phyloP scores from a whole-genome alignment of 2,888 invertebrate genomes.

The Idaea dimidiata region DNA sequence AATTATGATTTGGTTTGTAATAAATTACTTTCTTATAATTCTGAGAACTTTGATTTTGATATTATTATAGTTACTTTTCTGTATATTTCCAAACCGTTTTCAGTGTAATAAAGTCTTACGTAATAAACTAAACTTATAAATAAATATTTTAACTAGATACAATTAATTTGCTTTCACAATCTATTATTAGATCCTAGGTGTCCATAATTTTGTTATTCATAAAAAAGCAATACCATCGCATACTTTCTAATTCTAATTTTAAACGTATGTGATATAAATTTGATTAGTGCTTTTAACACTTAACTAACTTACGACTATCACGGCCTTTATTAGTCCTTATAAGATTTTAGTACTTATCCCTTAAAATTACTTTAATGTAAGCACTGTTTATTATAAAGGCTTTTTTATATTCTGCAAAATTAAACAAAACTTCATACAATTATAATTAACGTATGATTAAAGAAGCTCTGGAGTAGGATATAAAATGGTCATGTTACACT shows the following conservation, averaged over 20 bases:
- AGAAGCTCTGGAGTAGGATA: conserved; percentile 19
- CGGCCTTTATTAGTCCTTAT: conserved; percentile 64
- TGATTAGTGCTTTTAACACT: conserved; percentile 60
- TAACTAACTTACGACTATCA: conserved; percentile 65
- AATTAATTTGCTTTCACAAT: background rate
- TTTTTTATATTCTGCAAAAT: conserved; percentile 24
- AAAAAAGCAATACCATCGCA: conserved; percentile 32
- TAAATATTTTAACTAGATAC: background rate
- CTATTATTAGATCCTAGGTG: background rate
- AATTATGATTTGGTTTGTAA: background rate
- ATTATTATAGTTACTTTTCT: background rate
- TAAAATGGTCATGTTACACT: background rate
- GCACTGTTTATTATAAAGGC: conserved; percentile 29
- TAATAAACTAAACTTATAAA: background rate
- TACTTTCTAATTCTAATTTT: conserved; percentile 37
- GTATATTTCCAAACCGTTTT: background rate
- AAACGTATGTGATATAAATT: conserved; percentile 52
- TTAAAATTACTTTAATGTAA: conserved; percentile 35
- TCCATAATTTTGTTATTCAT: conserved; percentile 9
- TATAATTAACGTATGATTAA: conserved; percentile 16
- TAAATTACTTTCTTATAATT: background rate
- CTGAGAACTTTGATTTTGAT: background rate
- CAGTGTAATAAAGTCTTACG: background rate
- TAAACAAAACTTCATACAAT: conserved; percentile 15
- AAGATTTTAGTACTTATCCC: conserved; percentile 33